Conservation (phyloP, 2,797 vertebrate genomes). For the Eospalax fontanierii region DNA sequence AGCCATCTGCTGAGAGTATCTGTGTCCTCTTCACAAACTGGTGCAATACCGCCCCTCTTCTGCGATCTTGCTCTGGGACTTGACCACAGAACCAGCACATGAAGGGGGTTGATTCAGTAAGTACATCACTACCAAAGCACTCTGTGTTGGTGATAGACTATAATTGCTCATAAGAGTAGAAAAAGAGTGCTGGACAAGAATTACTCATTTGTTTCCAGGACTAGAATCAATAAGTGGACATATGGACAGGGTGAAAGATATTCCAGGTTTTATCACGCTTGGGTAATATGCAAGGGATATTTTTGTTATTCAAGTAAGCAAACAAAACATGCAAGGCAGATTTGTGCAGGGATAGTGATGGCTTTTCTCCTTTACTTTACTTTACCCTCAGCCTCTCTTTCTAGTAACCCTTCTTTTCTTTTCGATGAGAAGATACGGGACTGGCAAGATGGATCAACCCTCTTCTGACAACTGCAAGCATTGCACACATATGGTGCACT, state of each 20-base stretch:
- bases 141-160: neutral
- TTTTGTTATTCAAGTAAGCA: neutral
- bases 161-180: neutral
- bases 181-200: neutral
- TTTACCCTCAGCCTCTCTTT: neutral
- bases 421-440: neutral
- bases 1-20: neutral
- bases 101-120: neutral
- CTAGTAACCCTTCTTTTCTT: neutral
- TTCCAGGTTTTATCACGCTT: neutral
- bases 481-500: too few species aligned
- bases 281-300: neutral
- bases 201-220: neutral
- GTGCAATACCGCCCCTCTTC: neutral
- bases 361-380: neutral
- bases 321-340: neutral
- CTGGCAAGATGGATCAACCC: too few species aligned
- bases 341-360: neutral
- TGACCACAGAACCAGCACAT: neutral
- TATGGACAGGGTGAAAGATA: neutral
- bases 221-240: neutral
- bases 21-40: neutral
- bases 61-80: neutral
- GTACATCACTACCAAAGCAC: neutral
- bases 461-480: too few species aligned